These are phyloP conservation scores for Dicrurus megarhynchus DNA, from an alignment of 2,113 vertebrate genomes.

Conservation along the genomic window DNA sequence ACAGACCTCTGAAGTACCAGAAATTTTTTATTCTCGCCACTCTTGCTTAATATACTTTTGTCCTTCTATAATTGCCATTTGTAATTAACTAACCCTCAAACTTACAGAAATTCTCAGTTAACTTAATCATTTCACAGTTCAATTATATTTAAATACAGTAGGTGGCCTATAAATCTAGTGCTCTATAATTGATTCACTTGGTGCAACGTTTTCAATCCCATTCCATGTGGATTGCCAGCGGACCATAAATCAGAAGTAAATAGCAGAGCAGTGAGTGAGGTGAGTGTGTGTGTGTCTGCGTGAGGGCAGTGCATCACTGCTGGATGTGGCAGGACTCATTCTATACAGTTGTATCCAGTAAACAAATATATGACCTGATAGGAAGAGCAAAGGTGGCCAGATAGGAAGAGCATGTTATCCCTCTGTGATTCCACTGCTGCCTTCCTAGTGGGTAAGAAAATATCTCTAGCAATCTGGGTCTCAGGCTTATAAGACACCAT, in stretches of 20 bases:
- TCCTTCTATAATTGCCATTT: conserved; percentile 5
- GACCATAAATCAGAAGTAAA: conserved; percentile 42
- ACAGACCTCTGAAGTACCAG: not conserved
- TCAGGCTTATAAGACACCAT: not conserved
- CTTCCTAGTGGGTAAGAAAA: not conserved
- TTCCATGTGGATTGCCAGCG: not conserved
- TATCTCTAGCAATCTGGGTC: not conserved
- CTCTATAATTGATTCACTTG: conserved; percentile 26
- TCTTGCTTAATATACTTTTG: not conserved
- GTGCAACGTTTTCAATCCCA: not conserved
- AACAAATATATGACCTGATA: not conserved
- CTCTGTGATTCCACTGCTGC: not conserved
- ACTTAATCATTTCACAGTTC: conserved; percentile 42
- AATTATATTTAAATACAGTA: conserved; percentile 56
- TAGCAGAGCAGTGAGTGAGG: not conserved
- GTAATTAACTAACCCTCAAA: conserved; percentile 3
- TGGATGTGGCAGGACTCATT: not conserved
- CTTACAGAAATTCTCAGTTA: conserved; percentile 30
- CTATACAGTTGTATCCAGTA: not conserved
- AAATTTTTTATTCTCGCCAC: not conserved
- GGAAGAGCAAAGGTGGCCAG: not conserved
- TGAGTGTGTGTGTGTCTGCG: fast-evolving
- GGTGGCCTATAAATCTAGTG: conserved; percentile 28
- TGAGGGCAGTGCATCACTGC: not conserved
- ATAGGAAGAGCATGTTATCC: not conserved